phyloP scores from a whole-genome alignment of 2,797 vertebrate genomes.

The Hypotaenidia okinawae region DNA sequence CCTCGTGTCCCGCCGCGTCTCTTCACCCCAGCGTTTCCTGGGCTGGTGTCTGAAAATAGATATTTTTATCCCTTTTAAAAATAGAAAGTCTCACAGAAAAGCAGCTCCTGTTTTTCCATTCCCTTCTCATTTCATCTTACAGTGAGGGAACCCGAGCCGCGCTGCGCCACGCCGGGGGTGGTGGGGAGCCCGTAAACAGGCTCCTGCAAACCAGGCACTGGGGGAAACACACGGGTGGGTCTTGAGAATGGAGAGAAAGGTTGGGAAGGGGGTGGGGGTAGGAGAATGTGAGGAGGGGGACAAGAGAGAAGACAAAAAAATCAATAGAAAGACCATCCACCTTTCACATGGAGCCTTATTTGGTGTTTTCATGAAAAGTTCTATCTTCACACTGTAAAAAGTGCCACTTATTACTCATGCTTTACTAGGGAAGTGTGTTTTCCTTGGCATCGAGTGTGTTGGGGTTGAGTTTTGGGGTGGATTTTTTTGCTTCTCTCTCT shows the following conservation, averaged over 20 bases:
- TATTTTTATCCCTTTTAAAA: constrained; percentile 64
- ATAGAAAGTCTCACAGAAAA: constrained; percentile 39
- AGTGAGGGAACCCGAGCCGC: neutral
- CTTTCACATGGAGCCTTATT: constrained; percentile 38
- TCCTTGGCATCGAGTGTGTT: neutral
- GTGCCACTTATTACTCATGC: constrained; percentile 64
- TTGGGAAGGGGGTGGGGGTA: too few relatives aligned
- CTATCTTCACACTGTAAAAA: constrained; percentile 50
- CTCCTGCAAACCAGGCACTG: neutral
- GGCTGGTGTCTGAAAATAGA: constrained; percentile 45
- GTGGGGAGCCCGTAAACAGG: constrained; percentile 10
- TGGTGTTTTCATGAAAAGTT: constrained; percentile 61
- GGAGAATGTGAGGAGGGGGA: too few relatives aligned
- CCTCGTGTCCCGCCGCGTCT: neutral
- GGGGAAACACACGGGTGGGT: neutral
- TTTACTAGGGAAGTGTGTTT: constrained; percentile 63
- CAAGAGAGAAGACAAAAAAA: neutral
- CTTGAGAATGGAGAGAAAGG: neutral
- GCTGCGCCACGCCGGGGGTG: neutral
- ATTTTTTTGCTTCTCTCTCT: neutral
- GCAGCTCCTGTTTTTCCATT: constrained; percentile 64
- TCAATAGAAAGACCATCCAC: neutral
- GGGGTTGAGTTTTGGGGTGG: neutral
- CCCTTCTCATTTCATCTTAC: constrained; percentile 9
- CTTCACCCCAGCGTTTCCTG: constrained; percentile 46